Conservation (phyloP, 2,113 vertebrate genomes). For the Tetraodon nigroviridis region DNA sequence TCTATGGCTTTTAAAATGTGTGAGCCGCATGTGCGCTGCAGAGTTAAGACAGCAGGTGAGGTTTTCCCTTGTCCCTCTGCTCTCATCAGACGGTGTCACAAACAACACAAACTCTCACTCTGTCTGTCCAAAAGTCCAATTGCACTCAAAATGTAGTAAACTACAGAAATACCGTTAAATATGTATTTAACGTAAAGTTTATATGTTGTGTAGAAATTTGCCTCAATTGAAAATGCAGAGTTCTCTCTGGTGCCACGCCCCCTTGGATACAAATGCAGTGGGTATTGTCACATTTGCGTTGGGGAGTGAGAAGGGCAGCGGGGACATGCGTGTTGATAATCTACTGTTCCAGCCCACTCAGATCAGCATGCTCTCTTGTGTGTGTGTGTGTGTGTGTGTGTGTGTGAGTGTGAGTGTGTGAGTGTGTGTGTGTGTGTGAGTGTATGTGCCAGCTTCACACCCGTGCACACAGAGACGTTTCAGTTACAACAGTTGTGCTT, state of each 20-base stretch:
- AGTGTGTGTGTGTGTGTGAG: no score
- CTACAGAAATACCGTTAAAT: no score
- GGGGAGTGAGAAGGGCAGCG: constrained; percentile 24
- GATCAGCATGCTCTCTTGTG: constrained; percentile 1
- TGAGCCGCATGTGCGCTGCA: not conserved
- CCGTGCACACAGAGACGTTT: constrained; percentile 13
- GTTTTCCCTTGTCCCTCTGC: constrained; percentile 9
- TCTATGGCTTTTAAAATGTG: constrained; percentile 3
- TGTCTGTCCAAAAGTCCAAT: no score
- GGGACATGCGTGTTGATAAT: not conserved
- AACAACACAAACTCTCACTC: not conserved
- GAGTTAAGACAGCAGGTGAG: constrained; percentile 9
- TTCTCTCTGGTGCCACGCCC: constrained; percentile 4
- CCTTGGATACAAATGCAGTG: constrained; percentile 19
- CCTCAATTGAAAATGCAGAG: no score
- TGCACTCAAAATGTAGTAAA: no score
- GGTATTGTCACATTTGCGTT: constrained; percentile 52
- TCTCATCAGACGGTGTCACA: not conserved
- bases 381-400: no score
- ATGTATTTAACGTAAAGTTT: no score
- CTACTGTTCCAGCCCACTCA: not conserved
- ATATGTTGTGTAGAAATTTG: no score
- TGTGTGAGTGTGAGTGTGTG: no score
- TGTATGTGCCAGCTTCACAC: not conserved
- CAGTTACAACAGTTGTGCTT: constrained; percentile 35